Evolutionary conservation across 2,113 vertebrate species (phyloP).

Genomic region (Myrmecobius fasciatus): DNA sequence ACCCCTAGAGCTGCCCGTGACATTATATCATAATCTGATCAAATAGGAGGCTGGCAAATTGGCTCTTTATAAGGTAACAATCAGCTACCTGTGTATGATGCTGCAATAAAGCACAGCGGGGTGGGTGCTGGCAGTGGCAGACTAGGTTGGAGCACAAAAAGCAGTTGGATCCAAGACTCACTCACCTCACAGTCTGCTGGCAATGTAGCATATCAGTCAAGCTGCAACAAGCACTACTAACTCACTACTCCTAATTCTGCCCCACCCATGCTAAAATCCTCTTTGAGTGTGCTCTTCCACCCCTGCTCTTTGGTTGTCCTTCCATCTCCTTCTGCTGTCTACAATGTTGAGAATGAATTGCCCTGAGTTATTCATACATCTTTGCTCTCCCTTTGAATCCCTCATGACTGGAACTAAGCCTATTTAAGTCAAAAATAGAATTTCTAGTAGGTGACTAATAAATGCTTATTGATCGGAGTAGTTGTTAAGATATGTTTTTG

Average conservation of each 20-base stretch:
- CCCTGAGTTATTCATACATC: accelerated
- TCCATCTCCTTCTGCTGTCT: background rate
- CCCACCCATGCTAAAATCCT: background rate
- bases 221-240: background rate
- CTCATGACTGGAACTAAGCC: background rate
- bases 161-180: background rate
- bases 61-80: constrained; percentile 45
- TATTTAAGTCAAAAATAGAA: background rate
- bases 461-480: background rate
- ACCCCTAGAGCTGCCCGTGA: constrained; percentile 10
- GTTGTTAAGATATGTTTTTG: background rate
- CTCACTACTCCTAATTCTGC: too few species aligned
- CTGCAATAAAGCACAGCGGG: background rate
- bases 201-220: background rate
- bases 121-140: background rate
- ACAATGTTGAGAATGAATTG: background rate
- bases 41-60: constrained; percentile 2
- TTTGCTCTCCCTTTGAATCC: background rate
- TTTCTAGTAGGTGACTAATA: background rate
- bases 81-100: background rate
- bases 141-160: background rate
- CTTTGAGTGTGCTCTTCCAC: background rate
- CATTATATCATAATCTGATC: constrained; percentile 60
- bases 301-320: background rate
- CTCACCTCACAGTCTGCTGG: background rate